Evolutionary conservation across 2,113 vertebrate genomes (phyloP).

Genomic region (Phyllopteryx taeniolatus): DNA sequence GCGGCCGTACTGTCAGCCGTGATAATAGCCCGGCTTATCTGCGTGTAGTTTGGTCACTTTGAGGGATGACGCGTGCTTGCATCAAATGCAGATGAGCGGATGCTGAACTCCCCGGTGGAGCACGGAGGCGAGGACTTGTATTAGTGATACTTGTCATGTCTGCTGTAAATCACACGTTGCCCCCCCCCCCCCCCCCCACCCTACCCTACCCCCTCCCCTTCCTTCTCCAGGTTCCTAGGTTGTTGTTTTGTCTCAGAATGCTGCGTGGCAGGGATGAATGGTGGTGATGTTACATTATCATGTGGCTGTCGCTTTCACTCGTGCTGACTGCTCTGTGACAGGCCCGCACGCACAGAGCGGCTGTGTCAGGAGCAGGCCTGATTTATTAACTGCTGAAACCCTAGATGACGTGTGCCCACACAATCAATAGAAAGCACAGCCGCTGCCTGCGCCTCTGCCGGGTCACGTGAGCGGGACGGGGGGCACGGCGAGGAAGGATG

Average conservation of each 20-base stretch:
- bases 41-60: constrained; percentile 1
- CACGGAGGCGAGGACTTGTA: constrained; percentile 50
- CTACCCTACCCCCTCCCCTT: background rate
- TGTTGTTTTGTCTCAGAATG: constrained; percentile 75
- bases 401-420: constrained; percentile 72
- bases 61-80: constrained; percentile 13
- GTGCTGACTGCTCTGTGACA: constrained; percentile 72
- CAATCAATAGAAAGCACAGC: constrained; percentile 68
- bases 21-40: constrained; percentile 19
- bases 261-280: constrained; percentile 75
- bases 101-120: constrained; percentile 51
- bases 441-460: constrained; percentile 52
- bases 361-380: constrained; percentile 63
- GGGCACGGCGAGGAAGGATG: constrained; percentile 33
- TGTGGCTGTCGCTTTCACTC: constrained; percentile 76
- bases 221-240: constrained; percentile 64
- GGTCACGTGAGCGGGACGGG: constrained; percentile 60
- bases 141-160: constrained; percentile 75
- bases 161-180: constrained; percentile 67
- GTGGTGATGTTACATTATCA: constrained; percentile 79
- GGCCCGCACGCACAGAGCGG: constrained; percentile 62
- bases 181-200: constrained; percentile 35
- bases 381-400: constrained; percentile 79
- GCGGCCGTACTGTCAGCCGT: constrained; percentile 10
- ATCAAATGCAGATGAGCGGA: constrained; percentile 63